Evolutionary conservation across 1,140 invertebrate genomes (phyloP), one percentile per base, ranked within the genome.

Genomic region (Harpegnathos saltator): DNA sequence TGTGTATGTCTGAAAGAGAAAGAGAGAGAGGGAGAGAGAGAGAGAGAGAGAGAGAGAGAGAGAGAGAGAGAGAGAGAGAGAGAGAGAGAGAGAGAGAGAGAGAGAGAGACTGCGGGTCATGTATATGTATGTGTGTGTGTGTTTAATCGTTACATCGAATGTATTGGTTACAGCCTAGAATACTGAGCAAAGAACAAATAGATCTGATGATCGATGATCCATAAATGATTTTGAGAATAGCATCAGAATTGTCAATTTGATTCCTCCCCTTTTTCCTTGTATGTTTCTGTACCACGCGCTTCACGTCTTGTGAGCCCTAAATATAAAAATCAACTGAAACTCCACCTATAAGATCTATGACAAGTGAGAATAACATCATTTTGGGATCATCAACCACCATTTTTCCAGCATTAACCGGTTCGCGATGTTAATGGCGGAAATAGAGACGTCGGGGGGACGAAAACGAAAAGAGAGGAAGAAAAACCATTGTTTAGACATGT

Each of bases 151-250:
- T 89, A 88, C 66, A 88, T 89, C 74, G 84, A 89, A 86, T 86
- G 86, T 78, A 83, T 84, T 52, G 68, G 77, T 88, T 88, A 89
- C 84, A 85, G 83, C 61, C 86, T 89, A 88, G 56, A 89, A 89
- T 89, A 88, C 87, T 88, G 87, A 89, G 87, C 87, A 89, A 89
- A 83, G 85, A 88, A 85, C 73, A 69, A 89, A 88, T 74, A 85
- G 78, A 85, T 62, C 66, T n/a, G 48, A 58, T 38, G 87, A 83
- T 85, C 84, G 58, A 58, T 75, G 62, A 78, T 81, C 54, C 82
- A 22, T 22, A 59, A 78, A 62, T 50, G 48, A 74, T 48, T 66
- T 80, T 52, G 75, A n/a, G n/a, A n/a, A n/a, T 44, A 69, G 52
- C 33, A 38, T 52, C 63, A 69, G 38, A 44, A 44, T 26, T 15